Evolutionary conservation across 2,113 vertebrate species (phyloP), one percentile per base, ranked within the genome.

Genomic region (Poeciliopsis prolifica): DNA sequence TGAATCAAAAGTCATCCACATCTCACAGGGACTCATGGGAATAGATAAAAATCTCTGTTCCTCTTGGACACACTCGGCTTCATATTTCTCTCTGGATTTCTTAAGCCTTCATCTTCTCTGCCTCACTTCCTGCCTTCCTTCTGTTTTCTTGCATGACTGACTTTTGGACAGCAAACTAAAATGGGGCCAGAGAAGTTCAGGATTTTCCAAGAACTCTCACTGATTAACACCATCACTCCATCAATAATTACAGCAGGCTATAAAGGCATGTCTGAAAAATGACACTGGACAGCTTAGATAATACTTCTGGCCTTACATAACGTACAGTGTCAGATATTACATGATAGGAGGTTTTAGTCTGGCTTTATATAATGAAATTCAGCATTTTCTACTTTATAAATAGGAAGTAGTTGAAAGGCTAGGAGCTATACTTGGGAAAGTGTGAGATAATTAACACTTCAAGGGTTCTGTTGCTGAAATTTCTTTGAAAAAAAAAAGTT

Each of bases 161-260:
- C 60, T 90, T 87, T 68, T 71, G 65, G 66, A 88, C 81, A 70
- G 71, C 70, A 42, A 76, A 86, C 71, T 74, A 28, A 78, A 86
- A 83, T 35, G 51, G 60, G 33, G 74, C 35, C 30, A 42, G 22
- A 78, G n/a, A 3, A 15, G 63, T 28, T 31, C 51, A 69, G 40
- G 63, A 2, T 0, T 60, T 75, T 66, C 42, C 33, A 61, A 44
- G n/a, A 51, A 70, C 60, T 61, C 37, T 40, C 33, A 83, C 72
- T 71, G 60, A 79, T 72, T 72, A 54, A 84, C 65, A 48, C 70
- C 8, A 24, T 77, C 72, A 75, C 71, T 64, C 79, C 33, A 80
- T 73, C 31, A 1, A 42, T 22, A n/a, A 30, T 17, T 7, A 37
- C 42, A 70, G 51, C 31, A 70, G 29, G 44, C 12, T 19, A 40